Evolutionary conservation across 2,113 vertebrate species (phyloP).

Genomic region (Pygoscelis antarcticus): DNA sequence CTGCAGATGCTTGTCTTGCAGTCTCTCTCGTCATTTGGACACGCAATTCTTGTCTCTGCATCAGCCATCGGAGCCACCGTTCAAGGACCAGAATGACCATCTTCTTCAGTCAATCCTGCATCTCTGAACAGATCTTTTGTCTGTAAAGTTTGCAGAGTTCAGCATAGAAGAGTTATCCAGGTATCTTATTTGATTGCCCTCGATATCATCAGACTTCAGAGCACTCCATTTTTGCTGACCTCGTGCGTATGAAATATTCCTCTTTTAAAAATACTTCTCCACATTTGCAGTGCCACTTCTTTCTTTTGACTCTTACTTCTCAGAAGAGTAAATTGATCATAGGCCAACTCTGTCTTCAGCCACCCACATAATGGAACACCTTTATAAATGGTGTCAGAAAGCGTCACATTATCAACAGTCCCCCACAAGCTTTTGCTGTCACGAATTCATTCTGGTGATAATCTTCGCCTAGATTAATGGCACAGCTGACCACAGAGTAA

Average conservation of each 20-base stretch:
- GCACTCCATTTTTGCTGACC: not conserved
- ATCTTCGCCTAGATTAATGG: not conserved
- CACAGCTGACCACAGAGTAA: not conserved
- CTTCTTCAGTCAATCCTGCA: not conserved
- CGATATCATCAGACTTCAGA: not conserved
- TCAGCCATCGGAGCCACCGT: fast-evolving
- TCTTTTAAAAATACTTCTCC: not conserved
- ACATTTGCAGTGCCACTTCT: not conserved
- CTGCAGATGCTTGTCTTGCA: not conserved
- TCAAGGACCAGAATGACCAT: not conserved
- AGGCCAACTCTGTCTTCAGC: not conserved
- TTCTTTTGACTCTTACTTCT: not conserved
- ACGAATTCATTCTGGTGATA: not conserved
- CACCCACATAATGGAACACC: not conserved
- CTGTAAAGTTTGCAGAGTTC: not conserved
- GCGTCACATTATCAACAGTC: not conserved
- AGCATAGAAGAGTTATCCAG: not conserved
- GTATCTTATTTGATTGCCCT: not conserved
- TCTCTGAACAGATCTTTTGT: not conserved
- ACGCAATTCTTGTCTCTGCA: not conserved
- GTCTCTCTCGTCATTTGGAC: not conserved
- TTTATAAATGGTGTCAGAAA: not conserved
- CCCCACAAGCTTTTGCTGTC: not conserved
- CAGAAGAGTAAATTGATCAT: not conserved
- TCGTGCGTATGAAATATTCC: not conserved